Conservation (phyloP, 2,113 vertebrate genomes). For the Trinectes maculatus region DNA sequence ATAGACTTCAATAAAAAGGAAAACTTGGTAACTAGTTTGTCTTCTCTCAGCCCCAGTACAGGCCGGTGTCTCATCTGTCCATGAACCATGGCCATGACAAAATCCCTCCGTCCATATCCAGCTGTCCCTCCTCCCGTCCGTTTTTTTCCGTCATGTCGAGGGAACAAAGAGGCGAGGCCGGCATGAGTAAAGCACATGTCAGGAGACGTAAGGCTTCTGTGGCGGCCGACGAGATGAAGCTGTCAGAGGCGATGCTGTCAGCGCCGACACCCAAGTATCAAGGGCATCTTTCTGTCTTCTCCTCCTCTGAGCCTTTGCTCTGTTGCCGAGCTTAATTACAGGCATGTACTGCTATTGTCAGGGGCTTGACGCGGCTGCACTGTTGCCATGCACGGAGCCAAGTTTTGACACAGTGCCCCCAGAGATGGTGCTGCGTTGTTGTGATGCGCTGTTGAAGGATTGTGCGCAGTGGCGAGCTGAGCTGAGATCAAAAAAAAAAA, state of each 20-base stretch:
- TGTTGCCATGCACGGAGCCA: conserved; percentile 66
- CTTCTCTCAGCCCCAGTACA: background rate
- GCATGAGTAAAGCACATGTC: conserved; percentile 81
- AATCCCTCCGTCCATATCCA: conserved; percentile 34
- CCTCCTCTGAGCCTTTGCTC: conserved; percentile 59
- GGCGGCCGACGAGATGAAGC: conserved; percentile 67
- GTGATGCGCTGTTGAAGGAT: conserved; percentile 59
- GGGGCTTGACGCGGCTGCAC: conserved; percentile 70
- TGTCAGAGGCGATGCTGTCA: conserved; percentile 81
- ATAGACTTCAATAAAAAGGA: background rate
- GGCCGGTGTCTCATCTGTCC: background rate
- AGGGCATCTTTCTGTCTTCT: conserved; percentile 72
- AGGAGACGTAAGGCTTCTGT: conserved; percentile 74
- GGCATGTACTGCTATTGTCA: conserved; percentile 64
- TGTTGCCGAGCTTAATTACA: conserved; percentile 76
- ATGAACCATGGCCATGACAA: conserved; percentile 18
- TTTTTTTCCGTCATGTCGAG: conserved; percentile 58
- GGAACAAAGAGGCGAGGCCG: conserved; percentile 48
- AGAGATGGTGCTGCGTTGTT: conserved; percentile 60
- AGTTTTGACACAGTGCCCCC: conserved; percentile 74
- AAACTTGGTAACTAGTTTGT: background rate
- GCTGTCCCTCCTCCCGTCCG: conserved; percentile 20
- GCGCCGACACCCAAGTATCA: conserved; percentile 73
- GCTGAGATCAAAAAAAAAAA: conserved; percentile 20
- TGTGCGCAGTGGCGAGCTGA: conserved; percentile 48